These are phyloP conservation scores for Aeoliscus strigatus DNA, from an alignment of 2,797 vertebrate species.

Conservation along the genomic window DNA sequence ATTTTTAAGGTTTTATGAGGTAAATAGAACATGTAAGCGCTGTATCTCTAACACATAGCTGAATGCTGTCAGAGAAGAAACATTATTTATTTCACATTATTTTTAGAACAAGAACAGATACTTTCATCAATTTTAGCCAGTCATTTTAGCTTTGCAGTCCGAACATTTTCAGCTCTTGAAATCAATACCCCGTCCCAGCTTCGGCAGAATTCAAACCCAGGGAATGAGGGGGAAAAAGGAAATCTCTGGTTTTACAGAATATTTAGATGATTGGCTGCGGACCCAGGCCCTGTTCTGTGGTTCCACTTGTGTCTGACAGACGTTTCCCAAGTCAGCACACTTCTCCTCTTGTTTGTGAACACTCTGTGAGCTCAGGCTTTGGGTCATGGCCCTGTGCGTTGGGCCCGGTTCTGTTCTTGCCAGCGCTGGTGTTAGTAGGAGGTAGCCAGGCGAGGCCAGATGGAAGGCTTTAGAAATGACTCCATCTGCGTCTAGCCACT, in stretches of 20 bases:
- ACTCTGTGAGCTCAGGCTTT: slow-evolving; percentile 50
- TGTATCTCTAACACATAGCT: too few species aligned
- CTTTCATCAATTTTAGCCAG: slow-evolving; percentile 22
- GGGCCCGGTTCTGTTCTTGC: slow-evolving; percentile 42
- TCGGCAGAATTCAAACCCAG: slow-evolving; percentile 28
- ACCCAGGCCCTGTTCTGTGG: slow-evolving; percentile 45
- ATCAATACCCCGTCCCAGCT: slow-evolving; percentile 41
- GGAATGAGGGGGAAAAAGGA: slow-evolving; percentile 29
- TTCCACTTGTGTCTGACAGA: slow-evolving; percentile 52
- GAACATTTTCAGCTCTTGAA: slow-evolving; percentile 30
- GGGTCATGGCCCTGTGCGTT: slow-evolving; percentile 39
- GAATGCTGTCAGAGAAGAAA: too few species aligned
- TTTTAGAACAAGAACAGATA: slow-evolving; percentile 1
- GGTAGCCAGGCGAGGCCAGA: slow-evolving; percentile 21
- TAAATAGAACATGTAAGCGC: too few species aligned
- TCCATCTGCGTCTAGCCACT: slow-evolving; percentile 42
- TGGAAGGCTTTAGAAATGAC: slow-evolving; percentile 48
- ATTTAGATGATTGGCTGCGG: slow-evolving; percentile 64
- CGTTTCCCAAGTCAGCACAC: slow-evolving; percentile 61
- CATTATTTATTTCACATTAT: too few species aligned
- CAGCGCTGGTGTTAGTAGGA: slow-evolving; percentile 44
- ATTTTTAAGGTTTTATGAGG: too few species aligned
- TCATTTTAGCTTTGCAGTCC: slow-evolving; percentile 26
- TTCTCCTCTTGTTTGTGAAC: slow-evolving; percentile 35
- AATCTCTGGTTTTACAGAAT: slow-evolving; percentile 63